Conservation (phyloP, 2,888 invertebrate genomes). For the Melitaea athalia region DNA sequence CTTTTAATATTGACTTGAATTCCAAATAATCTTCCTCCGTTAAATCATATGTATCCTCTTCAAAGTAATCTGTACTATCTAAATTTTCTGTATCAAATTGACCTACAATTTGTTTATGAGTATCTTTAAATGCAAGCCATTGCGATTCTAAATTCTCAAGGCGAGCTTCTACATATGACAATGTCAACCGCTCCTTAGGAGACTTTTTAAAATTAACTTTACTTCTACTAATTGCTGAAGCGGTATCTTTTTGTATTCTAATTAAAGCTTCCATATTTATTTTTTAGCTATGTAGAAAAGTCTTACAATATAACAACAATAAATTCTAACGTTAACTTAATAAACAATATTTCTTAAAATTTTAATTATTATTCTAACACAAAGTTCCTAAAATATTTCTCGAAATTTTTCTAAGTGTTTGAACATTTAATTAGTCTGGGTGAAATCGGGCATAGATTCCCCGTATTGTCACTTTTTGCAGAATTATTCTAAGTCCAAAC, state of each 20-base stretch:
- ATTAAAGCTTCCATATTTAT: not conserved
- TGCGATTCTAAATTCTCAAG: too few species aligned
- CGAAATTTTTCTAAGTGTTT: too few species aligned
- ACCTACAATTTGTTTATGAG: too few species aligned
- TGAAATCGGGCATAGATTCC: not conserved
- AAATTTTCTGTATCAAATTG: too few species aligned
- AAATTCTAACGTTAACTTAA: not conserved
- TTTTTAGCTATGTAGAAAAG: not conserved
- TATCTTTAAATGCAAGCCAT: too few species aligned
- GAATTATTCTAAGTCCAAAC: too few species aligned
- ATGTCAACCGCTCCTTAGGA: too few species aligned
- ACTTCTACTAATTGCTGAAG: not conserved
- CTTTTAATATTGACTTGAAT: not conserved
- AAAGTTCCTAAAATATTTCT: not conserved
- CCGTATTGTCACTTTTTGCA: not conserved
- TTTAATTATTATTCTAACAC: not conserved
- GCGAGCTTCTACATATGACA: too few species aligned
- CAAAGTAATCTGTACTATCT: too few species aligned
- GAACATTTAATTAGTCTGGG: too few species aligned
- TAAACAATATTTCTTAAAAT: not conserved
- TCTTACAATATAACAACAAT: not conserved
- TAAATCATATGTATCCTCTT: too few species aligned
- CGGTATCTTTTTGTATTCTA: not conserved
- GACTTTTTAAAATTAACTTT: not conserved
- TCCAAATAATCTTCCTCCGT: not conserved